Evolutionary conservation across 92 coral and sea anemone genomes (phyloP).

Genomic region (Siderastrea radians): DNA sequence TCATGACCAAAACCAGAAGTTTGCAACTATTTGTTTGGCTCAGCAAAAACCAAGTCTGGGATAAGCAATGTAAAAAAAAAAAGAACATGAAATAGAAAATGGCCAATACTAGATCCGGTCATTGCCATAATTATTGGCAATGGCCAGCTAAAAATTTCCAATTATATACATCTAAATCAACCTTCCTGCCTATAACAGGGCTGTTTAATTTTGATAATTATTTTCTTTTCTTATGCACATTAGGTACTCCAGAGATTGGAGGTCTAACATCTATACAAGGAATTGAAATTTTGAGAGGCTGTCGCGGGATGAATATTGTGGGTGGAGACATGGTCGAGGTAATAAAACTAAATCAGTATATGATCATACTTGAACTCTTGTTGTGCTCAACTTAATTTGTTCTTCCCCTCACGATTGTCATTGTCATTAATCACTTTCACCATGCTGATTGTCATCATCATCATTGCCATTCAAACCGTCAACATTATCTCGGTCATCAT

Average conservation of each 20-base stretch:
- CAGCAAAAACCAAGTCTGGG: no score
- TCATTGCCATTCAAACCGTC: no score
- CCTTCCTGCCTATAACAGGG: neutral
- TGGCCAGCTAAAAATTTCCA: no score
- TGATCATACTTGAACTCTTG: neutral
- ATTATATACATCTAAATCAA: no score
- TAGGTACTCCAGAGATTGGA: slow-evolving; percentile 94
- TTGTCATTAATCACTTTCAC: neutral
- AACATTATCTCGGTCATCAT: neutral
- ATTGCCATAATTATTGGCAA: no score
- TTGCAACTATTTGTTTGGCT: no score
- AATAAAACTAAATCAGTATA: neutral
- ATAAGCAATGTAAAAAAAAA: no score
- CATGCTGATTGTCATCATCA: neutral
- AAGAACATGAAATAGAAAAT: no score
- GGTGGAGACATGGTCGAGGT: slow-evolving; percentile 97
- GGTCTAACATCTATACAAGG: slow-evolving; percentile 92
- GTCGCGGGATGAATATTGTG: slow-evolving; percentile 84
- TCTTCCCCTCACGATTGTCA: neutral
- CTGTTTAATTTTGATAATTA: no score
- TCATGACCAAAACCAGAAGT: no score
- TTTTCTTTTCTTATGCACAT: neutral
- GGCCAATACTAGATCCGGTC: no score
- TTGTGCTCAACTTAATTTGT: neutral
- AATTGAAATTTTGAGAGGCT: slow-evolving; percentile 89